Conservation (phyloP, 2,888 invertebrate species). For the Lasioglossum vierecki region DNA sequence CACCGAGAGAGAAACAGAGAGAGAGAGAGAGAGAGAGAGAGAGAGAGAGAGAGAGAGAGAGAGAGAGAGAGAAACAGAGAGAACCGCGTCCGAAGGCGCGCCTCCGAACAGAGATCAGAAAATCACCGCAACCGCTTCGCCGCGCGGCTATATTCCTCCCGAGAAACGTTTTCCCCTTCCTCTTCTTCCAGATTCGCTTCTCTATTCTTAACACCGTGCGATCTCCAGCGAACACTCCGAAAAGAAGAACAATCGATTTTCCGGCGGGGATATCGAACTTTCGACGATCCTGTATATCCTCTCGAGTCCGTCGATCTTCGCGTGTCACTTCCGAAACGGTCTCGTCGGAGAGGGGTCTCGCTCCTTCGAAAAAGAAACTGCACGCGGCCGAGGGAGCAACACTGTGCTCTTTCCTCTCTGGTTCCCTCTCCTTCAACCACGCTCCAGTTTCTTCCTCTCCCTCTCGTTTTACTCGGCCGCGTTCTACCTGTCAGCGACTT, state of each 20-base stretch:
- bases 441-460: slow-evolving; percentile 1
- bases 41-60: slow-evolving; percentile 1
- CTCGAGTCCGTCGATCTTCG: slow-evolving; percentile 24
- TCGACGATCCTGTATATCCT: not conserved
- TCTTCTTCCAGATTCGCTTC: not conserved
- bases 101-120: slow-evolving; percentile 48
- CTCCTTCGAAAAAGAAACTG: slow-evolving; percentile 35
- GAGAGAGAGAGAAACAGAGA: not conserved
- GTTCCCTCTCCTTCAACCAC: slow-evolving; percentile 6
- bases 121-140: slow-evolving; percentile 35
- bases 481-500: slow-evolving; percentile 50
- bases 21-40: not conserved
- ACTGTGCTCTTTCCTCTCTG: slow-evolving; percentile 2
- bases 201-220: not conserved
- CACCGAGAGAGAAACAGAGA: not conserved
- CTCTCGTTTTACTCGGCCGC: slow-evolving; percentile 4
- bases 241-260: not conserved
- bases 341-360: not conserved
- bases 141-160: slow-evolving; percentile 8
- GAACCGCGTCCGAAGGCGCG: slow-evolving; percentile 39
- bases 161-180: not conserved
- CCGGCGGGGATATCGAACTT: not conserved
- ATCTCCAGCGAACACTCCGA: not conserved
- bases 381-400: slow-evolving; percentile 6
- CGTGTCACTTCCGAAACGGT: slow-evolving; percentile 21